These are phyloP conservation scores for Idris sp. DNA, from an alignment of 1,140 invertebrate genomes.

Conservation along the genomic window DNA sequence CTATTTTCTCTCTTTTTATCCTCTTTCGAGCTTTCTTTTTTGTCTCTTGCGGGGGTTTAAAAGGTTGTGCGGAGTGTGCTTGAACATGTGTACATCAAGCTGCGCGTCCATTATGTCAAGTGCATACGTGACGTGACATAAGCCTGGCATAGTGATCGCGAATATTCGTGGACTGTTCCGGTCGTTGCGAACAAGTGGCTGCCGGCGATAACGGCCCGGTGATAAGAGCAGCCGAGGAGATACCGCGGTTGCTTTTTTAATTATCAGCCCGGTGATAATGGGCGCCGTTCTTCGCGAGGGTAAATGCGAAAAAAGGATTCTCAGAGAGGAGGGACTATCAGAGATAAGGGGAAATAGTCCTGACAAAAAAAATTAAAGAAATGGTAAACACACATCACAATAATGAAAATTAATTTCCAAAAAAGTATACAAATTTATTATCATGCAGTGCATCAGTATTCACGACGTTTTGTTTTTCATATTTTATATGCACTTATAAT, in stretches of 20 bases:
- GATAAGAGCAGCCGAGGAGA: slow-evolving; percentile 67
- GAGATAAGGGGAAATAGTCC: no score
- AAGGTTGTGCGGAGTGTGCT: slow-evolving; percentile 7
- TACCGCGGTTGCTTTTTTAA: slow-evolving; percentile 70
- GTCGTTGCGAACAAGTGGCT: slow-evolving; percentile 35
- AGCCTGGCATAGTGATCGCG: slow-evolving; percentile 29
- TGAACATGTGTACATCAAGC: slow-evolving; percentile 2
- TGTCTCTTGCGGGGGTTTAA: neutral
- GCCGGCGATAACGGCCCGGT: slow-evolving; percentile 55
- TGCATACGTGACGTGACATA: slow-evolving; percentile 30
- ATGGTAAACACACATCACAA: no score
- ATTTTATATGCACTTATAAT: no score
- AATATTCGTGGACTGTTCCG: slow-evolving; percentile 48
- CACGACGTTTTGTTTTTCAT: no score
- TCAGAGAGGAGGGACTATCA: no score
- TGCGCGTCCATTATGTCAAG: slow-evolving; percentile 18
- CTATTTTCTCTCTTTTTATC: slow-evolving; percentile 4
- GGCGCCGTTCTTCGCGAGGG: slow-evolving; percentile 64
- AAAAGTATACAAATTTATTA: no score
- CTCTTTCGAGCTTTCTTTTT: neutral
- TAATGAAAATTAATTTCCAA: no score
- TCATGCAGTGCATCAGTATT: no score
- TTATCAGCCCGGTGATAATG: slow-evolving; percentile 70
- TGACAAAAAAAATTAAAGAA: no score
- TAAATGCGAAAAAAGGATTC: slow-evolving; percentile 53